These are phyloP conservation scores for Cotesia typhae DNA, from an alignment of 1,140 invertebrate genomes.

Conservation along the genomic window DNA sequence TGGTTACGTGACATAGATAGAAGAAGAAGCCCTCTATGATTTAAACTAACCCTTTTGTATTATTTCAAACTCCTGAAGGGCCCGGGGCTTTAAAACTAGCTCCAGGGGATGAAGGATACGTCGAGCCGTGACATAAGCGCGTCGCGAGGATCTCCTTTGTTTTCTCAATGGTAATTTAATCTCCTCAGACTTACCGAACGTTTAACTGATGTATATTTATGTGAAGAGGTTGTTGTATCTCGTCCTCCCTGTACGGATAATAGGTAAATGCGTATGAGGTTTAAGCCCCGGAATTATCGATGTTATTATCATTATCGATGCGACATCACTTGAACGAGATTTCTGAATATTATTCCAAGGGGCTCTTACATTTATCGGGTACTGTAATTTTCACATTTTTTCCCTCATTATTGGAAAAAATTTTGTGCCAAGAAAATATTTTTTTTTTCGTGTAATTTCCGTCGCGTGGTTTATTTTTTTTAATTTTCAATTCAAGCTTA, in stretches of 20 bases:
- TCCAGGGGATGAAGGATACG: not conserved
- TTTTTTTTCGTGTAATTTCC: no score
- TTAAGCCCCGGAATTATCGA: conserved; percentile 38
- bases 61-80: not conserved
- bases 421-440: not conserved
- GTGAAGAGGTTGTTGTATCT: no score
- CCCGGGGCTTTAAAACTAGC: not conserved
- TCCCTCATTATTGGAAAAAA: not conserved
- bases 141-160: conserved; percentile 33
- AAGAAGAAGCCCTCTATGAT: not conserved
- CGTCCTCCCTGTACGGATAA: conserved; percentile 13
- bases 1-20: conserved; percentile 6
- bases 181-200: conserved; percentile 7
- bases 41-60: not conserved
- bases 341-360: not conserved
- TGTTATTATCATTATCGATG: conserved; percentile 42
- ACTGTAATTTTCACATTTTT: not conserved
- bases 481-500: no score
- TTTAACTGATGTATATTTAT: conserved; percentile 35
- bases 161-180: conserved; percentile 52
- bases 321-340: conserved; percentile 29
- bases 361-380: not conserved
- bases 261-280: conserved; percentile 30
- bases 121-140: not conserved
- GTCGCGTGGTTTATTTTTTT: no score